Evolutionary conservation across 2,113 vertebrate species (phyloP).

Genomic region (Tragelaphus buxtoni): DNA sequence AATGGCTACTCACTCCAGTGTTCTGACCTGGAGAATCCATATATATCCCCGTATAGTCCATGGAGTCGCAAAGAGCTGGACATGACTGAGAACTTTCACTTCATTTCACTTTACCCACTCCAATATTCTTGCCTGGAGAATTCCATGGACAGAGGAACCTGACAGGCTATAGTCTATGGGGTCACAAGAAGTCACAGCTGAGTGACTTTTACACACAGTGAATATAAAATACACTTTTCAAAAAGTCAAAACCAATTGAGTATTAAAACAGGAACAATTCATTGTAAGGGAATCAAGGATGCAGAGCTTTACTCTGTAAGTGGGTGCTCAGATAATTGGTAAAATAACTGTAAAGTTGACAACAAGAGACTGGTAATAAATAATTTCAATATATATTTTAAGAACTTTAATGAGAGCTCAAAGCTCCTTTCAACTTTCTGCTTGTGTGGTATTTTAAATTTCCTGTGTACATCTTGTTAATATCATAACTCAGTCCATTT

Average conservation of each 20-base stretch:
- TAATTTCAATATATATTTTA: not conserved
- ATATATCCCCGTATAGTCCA: not conserved
- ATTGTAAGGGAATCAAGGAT: not conserved
- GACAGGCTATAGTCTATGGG: not conserved
- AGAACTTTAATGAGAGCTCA: not conserved
- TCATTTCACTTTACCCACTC: not conserved
- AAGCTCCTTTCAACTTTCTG: not conserved
- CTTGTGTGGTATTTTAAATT: not conserved
- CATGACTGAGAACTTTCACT: not conserved
- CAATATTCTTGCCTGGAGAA: not conserved
- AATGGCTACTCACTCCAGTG: not conserved
- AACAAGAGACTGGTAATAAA: not conserved
- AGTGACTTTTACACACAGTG: not conserved
- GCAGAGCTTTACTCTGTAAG: not conserved
- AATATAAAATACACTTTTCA: not conserved
- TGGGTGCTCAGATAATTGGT: fast-evolving
- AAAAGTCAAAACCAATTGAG: not conserved
- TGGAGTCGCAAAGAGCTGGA: fast-evolving
- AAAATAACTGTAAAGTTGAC: not conserved
- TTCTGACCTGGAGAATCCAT: not conserved
- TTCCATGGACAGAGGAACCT: not conserved
- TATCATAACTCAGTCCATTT: slow-evolving; percentile 45
- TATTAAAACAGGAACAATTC: not conserved
- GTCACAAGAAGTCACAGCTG: not conserved
- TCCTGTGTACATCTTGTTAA: not conserved